These are phyloP conservation scores for Cotesia typhae DNA, from an alignment of 1,140 invertebrate genomes.

Conservation along the genomic window DNA sequence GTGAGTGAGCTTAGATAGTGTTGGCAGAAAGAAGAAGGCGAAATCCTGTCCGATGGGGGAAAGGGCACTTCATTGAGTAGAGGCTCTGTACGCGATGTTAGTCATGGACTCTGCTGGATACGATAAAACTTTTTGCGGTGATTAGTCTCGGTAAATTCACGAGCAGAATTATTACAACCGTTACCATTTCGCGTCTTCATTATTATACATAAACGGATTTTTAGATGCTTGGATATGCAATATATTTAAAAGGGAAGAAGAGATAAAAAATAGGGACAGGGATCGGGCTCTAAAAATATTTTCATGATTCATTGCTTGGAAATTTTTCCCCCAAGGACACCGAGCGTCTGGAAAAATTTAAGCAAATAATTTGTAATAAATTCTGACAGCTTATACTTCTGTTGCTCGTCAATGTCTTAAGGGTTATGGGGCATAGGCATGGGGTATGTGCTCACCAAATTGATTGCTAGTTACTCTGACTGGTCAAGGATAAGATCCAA, in stretches of 20 bases:
- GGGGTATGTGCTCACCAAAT: constrained; percentile 22
- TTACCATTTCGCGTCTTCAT: constrained; percentile 21
- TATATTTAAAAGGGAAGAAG: too few species aligned
- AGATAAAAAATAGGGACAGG: too few species aligned
- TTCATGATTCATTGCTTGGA: neutral
- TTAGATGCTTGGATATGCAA: neutral
- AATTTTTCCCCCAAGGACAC: neutral
- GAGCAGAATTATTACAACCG: constrained; percentile 8
- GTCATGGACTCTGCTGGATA: constrained; percentile 19
- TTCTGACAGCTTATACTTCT: constrained; percentile 5
- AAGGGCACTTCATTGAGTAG: constrained; percentile 38
- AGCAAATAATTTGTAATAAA: constrained; percentile 28
- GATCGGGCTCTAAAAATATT: neutral
- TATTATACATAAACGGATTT: neutral
- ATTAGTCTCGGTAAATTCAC: constrained; percentile 34
- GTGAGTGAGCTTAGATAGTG: too few species aligned
- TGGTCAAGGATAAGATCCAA: constrained; percentile 27
- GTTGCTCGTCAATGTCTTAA: constrained; percentile 26
- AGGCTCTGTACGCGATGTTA: constrained; percentile 28
- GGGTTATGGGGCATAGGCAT: constrained; percentile 6
- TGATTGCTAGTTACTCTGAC: constrained; percentile 27
- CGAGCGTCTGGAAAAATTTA: constrained; percentile 11
- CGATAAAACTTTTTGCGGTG: constrained; percentile 27
- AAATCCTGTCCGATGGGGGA: neutral
- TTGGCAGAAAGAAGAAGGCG: too few species aligned